phyloP scores from a whole-genome alignment of 2,888 invertebrate species.

The Spilosoma lubricipeda region DNA sequence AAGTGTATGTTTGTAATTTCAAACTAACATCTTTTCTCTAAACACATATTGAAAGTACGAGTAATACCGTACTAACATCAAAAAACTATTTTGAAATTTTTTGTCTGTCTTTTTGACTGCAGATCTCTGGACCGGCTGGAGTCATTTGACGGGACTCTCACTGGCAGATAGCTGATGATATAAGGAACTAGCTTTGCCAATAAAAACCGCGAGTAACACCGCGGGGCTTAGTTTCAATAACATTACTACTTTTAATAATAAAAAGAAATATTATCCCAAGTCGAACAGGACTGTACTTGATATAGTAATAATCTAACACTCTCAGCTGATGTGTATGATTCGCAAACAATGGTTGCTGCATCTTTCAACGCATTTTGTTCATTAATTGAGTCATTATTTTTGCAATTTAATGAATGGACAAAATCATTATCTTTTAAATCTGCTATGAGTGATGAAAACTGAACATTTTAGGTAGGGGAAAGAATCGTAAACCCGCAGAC shows the following conservation, averaged over 20 bases:
- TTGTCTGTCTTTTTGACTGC: too few relatives aligned
- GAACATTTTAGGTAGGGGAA: background rate
- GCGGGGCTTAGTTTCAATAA: background rate
- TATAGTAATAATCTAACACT: slow-evolving; percentile 35
- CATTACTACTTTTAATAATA: background rate
- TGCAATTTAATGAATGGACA: background rate
- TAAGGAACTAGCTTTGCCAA: too few relatives aligned
- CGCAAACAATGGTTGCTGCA: slow-evolving; percentile 27
- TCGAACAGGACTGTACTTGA: slow-evolving; percentile 13
- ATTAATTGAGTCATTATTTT: slow-evolving; percentile 13
- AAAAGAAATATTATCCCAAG: background rate
- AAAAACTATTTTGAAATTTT: too few relatives aligned
- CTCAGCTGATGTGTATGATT: slow-evolving; percentile 46
- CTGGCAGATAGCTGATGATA: too few relatives aligned
- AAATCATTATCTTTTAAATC: background rate
- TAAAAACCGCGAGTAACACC: too few relatives aligned
- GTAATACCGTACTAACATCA: too few relatives aligned
- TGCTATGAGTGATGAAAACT: background rate
- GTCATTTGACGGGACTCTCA: too few relatives aligned
- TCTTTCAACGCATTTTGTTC: background rate
- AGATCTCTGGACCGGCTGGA: too few relatives aligned
- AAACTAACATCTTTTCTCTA: too few relatives aligned
- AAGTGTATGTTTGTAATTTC: too few relatives aligned
- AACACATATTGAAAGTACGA: too few relatives aligned
- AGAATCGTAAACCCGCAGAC: background rate